These are phyloP conservation scores for Ophiothrix spiculata DNA, from an alignment of 35 echinoderm and acorn worm species.

Conservation along the genomic window DNA sequence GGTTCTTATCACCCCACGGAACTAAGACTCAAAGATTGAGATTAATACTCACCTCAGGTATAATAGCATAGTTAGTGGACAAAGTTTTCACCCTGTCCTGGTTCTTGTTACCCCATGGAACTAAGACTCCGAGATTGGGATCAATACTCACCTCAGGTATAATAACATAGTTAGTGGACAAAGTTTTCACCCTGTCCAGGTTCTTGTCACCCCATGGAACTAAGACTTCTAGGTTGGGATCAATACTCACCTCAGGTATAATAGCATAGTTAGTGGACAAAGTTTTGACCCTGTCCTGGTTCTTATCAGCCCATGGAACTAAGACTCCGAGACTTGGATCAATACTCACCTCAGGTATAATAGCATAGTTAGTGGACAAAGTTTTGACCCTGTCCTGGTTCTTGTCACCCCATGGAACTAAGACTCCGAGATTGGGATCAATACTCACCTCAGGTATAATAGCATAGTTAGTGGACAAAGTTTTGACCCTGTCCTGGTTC, in stretches of 20 bases:
- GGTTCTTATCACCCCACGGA: too few species aligned
- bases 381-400: constrained; percentile 62
- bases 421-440: constrained; percentile 56
- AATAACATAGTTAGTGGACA: constrained; percentile 67
- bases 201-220: constrained; percentile 49
- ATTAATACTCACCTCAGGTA: too few species aligned
- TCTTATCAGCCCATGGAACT: too few species aligned
- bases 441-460: constrained; percentile 81
- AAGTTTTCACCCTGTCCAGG: constrained; percentile 66
- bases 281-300: too few species aligned
- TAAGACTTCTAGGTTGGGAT: constrained; percentile 54
- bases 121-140: too few species aligned
- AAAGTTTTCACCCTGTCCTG: too few species aligned
- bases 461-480: constrained; percentile 65
- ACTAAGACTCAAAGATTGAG: too few species aligned
- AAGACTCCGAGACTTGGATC: not conserved
- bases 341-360: constrained; percentile 72
- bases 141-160: constrained; percentile 74
- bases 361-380: constrained; percentile 63
- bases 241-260: too few species aligned
- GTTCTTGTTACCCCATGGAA: too few species aligned
- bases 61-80: too few species aligned
- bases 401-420: constrained; percentile 50
- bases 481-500: constrained; percentile 55
- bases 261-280: too few species aligned